phyloP scores from a whole-genome alignment of 1,140 invertebrate genomes.

The Drusus annulatus region DNA sequence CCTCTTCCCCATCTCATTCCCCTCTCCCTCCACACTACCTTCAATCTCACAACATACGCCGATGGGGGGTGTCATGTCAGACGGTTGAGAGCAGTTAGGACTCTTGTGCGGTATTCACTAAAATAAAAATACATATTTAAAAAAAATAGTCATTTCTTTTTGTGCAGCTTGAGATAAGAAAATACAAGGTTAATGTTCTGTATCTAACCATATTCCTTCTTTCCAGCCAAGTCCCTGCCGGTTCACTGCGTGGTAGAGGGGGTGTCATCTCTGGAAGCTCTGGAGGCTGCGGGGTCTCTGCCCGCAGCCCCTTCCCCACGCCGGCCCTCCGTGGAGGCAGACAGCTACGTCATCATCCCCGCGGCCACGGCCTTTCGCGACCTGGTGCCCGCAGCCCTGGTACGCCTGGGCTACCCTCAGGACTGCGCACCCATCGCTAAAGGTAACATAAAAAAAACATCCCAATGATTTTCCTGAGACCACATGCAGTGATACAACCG shows the following conservation, averaged over 20 bases:
- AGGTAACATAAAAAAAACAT: conserved; percentile 72
- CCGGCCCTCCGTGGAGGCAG: conserved; percentile 84
- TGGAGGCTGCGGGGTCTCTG: conserved; percentile 13
- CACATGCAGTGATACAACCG: too few species aligned
- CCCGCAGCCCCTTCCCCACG: conserved; percentile 74
- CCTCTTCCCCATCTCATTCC: too few species aligned
- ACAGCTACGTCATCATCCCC: conserved; percentile 95
- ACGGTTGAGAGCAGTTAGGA: too few species aligned
- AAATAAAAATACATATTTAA: too few species aligned
- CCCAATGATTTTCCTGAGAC: too few species aligned
- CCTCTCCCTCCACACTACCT: too few species aligned
- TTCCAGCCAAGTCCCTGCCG: conserved; percentile 90
- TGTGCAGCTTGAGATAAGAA: too few species aligned
- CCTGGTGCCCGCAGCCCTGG: conserved; percentile 83
- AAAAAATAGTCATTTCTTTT: too few species aligned
- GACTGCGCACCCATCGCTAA: conserved; percentile 83
- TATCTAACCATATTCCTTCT: conserved; percentile 43
- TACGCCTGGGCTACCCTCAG: conserved; percentile 84
- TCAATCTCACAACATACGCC: too few species aligned
- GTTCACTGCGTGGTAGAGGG: conserved; percentile 93
- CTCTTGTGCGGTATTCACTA: too few species aligned
- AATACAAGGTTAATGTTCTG: conserved; percentile 1
- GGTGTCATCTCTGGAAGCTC: conserved; percentile 78
- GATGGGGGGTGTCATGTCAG: too few species aligned
- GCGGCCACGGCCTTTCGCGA: conserved; percentile 90